A percentile compares a stretch with the other conserved stretches of the same genome.
These are phyloP conservation scores for Colletes collaris DNA, from an alignment of 2,888 invertebrate species.

Conservation along the genomic window DNA sequence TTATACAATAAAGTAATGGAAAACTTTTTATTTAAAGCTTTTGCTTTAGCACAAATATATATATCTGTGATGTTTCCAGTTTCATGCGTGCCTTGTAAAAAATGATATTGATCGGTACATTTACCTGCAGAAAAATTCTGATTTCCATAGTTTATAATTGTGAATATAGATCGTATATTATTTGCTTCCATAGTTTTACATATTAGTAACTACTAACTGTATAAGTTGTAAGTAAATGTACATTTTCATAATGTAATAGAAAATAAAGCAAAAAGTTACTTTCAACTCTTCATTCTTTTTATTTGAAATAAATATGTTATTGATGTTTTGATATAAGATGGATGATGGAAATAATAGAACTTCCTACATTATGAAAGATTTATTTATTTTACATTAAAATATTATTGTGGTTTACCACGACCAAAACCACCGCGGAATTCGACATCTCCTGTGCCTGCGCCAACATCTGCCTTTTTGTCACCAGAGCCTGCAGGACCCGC, in stretches of 20 bases:
- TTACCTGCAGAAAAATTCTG: constrained; percentile 1
- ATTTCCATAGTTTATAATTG: constrained; percentile 11
- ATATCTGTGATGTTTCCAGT: constrained; percentile 37
- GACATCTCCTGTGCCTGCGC: constrained; percentile 95
- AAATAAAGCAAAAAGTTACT: constrained; percentile 16
- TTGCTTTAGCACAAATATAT: constrained; percentile 25
- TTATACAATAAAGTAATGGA: not conserved
- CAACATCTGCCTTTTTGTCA: constrained; percentile 98
- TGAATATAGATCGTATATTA: constrained; percentile 14
- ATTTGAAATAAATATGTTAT: no score
- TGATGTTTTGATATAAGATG: not conserved
- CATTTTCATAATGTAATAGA: constrained; percentile 42
- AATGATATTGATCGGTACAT: constrained; percentile 8
- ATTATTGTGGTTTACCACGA: constrained; percentile 79
- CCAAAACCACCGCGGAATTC: constrained; percentile 89
- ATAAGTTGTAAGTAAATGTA: constrained; percentile 47
- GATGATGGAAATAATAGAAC: constrained; percentile 8
- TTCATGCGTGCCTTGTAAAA: constrained; percentile 22
- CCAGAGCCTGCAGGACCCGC: constrained; percentile 85
- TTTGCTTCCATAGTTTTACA: constrained; percentile 45
- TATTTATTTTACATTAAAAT: constrained; percentile 67
- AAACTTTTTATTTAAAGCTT: constrained; percentile 6
- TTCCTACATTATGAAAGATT: constrained; percentile 35
- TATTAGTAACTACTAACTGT: constrained; percentile 20
- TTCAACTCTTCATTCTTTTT: not conserved